phyloP scores from a whole-genome alignment of 2,888 invertebrate genomes.

The Sphaeridia pumilis region DNA sequence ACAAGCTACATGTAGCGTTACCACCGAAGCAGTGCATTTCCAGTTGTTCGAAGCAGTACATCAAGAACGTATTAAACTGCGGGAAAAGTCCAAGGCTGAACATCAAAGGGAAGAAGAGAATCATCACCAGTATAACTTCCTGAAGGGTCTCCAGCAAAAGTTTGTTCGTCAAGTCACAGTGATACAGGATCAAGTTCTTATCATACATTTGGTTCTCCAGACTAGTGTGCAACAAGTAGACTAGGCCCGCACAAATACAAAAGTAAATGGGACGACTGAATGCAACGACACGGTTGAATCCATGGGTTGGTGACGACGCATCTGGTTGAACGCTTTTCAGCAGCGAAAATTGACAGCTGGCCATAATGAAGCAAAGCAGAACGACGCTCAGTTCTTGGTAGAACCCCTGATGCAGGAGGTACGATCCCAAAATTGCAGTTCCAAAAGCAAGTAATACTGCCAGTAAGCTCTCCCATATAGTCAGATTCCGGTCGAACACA shows the following conservation, averaged over 20 bases:
- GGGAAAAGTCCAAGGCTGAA: slow-evolving; percentile 94
- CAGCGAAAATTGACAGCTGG: slow-evolving; percentile 92
- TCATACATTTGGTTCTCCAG: slow-evolving; percentile 38
- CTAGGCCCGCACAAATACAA: slow-evolving; percentile 55
- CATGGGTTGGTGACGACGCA: slow-evolving; percentile 95
- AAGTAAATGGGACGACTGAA: slow-evolving; percentile 92
- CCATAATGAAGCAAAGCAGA: slow-evolving; percentile 93
- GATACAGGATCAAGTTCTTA: slow-evolving; percentile 42
- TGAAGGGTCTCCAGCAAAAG: slow-evolving; percentile 54
- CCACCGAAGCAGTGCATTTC: slow-evolving; percentile 85
- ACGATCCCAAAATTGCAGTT: slow-evolving; percentile 74
- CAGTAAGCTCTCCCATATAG: slow-evolving; percentile 64
- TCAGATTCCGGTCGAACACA: slow-evolving; percentile 81
- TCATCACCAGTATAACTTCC: slow-evolving; percentile 62
- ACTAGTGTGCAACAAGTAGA: slow-evolving; percentile 42
- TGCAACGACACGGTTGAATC: slow-evolving; percentile 87
- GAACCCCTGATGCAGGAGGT: slow-evolving; percentile 68
- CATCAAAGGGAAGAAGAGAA: slow-evolving; percentile 82
- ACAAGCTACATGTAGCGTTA: slow-evolving; percentile 71
- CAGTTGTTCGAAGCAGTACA: slow-evolving; percentile 89
- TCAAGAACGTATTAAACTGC: slow-evolving; percentile 86
- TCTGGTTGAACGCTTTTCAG: slow-evolving; percentile 98
- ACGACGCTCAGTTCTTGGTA: slow-evolving; percentile 88
- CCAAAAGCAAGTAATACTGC: slow-evolving; percentile 70
- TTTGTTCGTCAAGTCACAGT: slow-evolving; percentile 47